A percentile compares a stretch with the other conserved stretches of the same genome.
Conservation (phyloP, 2,888 invertebrate genomes). For the Cosmopolites sordidus region DNA sequence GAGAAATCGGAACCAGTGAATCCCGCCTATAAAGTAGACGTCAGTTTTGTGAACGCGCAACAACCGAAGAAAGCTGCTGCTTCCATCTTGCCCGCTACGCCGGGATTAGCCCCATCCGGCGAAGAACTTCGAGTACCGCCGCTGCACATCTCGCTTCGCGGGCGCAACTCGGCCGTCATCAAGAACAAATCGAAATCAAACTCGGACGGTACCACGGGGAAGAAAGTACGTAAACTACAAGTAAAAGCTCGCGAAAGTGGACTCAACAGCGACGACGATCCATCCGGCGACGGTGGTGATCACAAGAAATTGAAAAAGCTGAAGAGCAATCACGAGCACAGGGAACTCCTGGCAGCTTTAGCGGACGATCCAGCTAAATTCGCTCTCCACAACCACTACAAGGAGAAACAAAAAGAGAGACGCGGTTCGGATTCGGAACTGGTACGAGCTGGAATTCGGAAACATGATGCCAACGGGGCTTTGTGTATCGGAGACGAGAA, state of each 20-base stretch:
- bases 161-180: conserved; percentile 80
- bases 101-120: conserved; percentile 35
- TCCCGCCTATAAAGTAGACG: conserved; percentile 66
- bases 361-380: conserved; percentile 25
- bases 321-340: conserved; percentile 39
- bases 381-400: conserved; percentile 25
- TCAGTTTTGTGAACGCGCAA: conserved; percentile 61
- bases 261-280: neutral
- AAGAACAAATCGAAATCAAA: conserved; percentile 59
- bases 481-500: conserved; percentile 58
- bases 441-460: conserved; percentile 37
- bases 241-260: neutral
- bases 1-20: conserved; percentile 79
- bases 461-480: conserved; percentile 57
- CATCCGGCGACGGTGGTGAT: neutral
- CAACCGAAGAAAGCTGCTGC: conserved; percentile 48
- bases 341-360: conserved; percentile 32
- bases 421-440: conserved; percentile 54
- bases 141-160: conserved; percentile 79
- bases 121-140: conserved; percentile 84
- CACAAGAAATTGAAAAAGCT: conserved; percentile 41
- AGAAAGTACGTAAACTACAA: conserved; percentile 28
- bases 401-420: conserved; percentile 49
- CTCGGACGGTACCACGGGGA: conserved; percentile 40
- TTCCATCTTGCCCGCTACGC: conserved; percentile 33